These are phyloP conservation scores for Centropus bengalensis DNA, from an alignment of 2,113 vertebrate genomes.

Conservation along the genomic window DNA sequence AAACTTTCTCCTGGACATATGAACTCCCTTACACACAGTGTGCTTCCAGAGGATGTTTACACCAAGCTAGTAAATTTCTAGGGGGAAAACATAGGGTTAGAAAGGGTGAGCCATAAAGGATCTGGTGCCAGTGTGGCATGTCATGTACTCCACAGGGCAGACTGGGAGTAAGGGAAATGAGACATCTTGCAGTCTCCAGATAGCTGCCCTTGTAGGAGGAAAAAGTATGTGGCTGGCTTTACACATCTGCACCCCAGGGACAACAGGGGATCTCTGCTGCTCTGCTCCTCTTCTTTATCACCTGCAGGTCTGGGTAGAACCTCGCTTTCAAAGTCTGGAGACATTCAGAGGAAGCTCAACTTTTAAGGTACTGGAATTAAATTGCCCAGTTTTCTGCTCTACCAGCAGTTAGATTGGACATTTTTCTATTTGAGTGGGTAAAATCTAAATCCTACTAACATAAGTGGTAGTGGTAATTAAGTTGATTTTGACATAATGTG, in stretches of 20 bases:
- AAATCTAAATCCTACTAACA: not conserved
- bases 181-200: not conserved
- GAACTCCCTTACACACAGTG: not conserved
- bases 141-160: not conserved
- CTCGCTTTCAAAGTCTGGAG: not conserved
- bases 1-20: fast-evolving
- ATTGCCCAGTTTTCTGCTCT: not conserved
- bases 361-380: not conserved
- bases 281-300: not conserved
- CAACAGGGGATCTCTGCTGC: fast-evolving
- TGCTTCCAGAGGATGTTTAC: not conserved
- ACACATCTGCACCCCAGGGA: not conserved
- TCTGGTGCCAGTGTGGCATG: fast-evolving
- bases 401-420: not conserved
- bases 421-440: not conserved
- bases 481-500: not conserved
- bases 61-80: not conserved
- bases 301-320: not conserved
- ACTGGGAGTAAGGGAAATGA: not conserved
- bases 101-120: not conserved
- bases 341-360: not conserved
- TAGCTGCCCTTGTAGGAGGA: not conserved
- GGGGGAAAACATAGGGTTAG: not conserved
- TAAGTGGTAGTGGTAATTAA: not conserved
- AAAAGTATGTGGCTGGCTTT: not conserved